Base-by-base conservation (phyloP, 2,113 vertebrate genomes). In the Mionectes macconnelli region DNA sequence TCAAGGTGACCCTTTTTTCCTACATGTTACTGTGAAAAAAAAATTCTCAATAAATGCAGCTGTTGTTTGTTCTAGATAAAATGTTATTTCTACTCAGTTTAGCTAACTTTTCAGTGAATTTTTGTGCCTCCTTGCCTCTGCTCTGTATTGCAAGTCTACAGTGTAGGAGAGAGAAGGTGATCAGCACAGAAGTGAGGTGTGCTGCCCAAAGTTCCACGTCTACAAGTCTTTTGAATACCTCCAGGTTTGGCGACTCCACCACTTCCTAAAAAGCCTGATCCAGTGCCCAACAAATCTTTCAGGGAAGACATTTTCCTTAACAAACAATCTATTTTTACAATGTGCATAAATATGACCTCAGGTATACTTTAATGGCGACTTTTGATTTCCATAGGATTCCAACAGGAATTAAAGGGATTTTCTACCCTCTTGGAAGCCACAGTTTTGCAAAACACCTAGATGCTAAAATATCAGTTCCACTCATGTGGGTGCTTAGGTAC, bases 101-200 rank as follows among this genome's bases (percentile, higher is more conserved):
- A 75, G 1, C 12, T 8, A 50, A 1, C 6, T 52, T 13, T 84
- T 89, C 30, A 59, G 25, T 28, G 35, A 70, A 15, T 74, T 87
- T 57, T 37, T 52, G 20, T 78, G 31, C 14, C 23, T 84, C 13
- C 11, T 10, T 69, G 10, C 8, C 31, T 44, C 25, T 31, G 3
- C 2, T n/a, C 4, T 49, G 5, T 39, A 44, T 52, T 52, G 25
- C 14, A 27, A 28, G 13, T 49, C 31, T 49, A 69, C 5, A 37
- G 24, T 0, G 0, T 3, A 27, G 15, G 21, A 49, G 2, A 81
- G 9, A 81, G 28, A 49, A 49, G 9, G 1, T 30, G 23, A 56
- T 33, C 30, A 62, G 22, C 0, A 0, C 16, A 27, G 15, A 13
- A 70, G 5, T 21, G 23, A 84, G 6, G 6, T 89, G 12, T 59